Conservation (phyloP, 2,113 vertebrate species). For the Brachypodius melanocephalos region DNA sequence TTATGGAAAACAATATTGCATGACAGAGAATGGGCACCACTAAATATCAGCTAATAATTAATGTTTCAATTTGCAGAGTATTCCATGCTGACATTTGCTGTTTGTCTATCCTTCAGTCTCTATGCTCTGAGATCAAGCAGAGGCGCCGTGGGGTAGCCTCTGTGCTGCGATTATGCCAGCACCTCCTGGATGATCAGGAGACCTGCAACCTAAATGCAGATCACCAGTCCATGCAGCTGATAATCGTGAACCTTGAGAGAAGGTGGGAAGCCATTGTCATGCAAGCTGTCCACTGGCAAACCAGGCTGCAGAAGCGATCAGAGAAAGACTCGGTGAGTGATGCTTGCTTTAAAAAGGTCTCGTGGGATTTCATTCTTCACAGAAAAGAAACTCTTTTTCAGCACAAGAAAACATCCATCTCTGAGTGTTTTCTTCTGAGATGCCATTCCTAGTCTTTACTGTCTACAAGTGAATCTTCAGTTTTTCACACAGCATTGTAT, state of each 20-base stretch:
- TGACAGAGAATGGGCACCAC: not conserved
- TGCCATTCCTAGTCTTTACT: not conserved
- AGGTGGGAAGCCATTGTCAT: slow-evolving; percentile 98
- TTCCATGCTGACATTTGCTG: not conserved
- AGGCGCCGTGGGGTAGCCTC: slow-evolving; percentile 87
- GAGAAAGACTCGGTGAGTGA: slow-evolving; percentile 83
- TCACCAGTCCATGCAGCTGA: slow-evolving; percentile 89
- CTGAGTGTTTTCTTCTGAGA: not conserved
- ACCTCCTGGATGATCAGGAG: slow-evolving; percentile 88
- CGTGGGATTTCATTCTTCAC: not conserved
- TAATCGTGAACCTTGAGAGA: slow-evolving; percentile 94
- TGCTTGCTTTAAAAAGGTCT: not conserved
- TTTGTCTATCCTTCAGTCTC: slow-evolving; percentile 76
- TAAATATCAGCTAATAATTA: not conserved
- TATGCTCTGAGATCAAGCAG: slow-evolving; percentile 88
- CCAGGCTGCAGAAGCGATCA: slow-evolving; percentile 81
- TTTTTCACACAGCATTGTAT: not conserved
- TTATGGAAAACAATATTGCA: not conserved
- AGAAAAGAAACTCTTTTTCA: not conserved
- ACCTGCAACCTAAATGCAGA: slow-evolving; percentile 84
- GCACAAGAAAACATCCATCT: not conserved
- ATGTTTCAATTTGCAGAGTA: not conserved
- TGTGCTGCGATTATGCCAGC: slow-evolving; percentile 90
- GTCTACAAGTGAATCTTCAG: not conserved
- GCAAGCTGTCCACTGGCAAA: slow-evolving; percentile 98